Conservation (phyloP, 2,797 vertebrate genomes). For the Artibeus jamaicensis region DNA sequence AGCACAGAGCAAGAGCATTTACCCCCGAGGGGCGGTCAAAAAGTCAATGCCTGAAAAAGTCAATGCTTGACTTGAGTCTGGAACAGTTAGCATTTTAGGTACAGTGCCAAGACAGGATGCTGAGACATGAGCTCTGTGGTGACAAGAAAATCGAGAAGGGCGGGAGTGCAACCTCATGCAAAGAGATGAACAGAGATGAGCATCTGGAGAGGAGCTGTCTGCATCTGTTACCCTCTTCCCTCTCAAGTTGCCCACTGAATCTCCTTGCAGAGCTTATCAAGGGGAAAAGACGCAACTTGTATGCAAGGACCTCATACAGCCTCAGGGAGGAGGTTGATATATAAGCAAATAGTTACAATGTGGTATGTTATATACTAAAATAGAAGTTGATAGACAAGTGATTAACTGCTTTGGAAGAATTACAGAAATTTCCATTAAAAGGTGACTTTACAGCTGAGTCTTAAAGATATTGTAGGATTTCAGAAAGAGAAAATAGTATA, state of each 20-base stretch:
- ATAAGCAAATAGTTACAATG: not conserved
- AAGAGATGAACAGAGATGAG: not conserved
- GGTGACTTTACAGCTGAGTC: not conserved
- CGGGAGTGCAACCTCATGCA: not conserved
- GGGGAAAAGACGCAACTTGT: not conserved
- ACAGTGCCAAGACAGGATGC: not conserved
- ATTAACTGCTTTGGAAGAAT: not conserved
- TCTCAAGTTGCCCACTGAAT: not conserved
- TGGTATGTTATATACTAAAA: not conserved
- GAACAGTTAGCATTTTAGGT: not conserved
- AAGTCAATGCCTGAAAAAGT: not conserved
- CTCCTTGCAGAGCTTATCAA: not conserved
- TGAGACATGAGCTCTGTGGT: not conserved
- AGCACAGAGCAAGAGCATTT: not conserved
- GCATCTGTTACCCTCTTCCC: accelerated
- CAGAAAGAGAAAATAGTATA: not conserved
- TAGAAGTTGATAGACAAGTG: not conserved
- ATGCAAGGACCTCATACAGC: not conserved
- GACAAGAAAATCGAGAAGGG: not conserved
- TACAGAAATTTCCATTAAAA: not conserved
- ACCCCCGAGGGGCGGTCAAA: not conserved
- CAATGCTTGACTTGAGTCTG: not conserved
- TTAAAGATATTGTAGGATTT: not conserved
- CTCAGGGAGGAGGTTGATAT: not conserved
- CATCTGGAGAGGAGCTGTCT: not conserved